Base-by-base conservation (phyloP, 2,113 vertebrate species). In the Galeopterus variegatus region DNA sequence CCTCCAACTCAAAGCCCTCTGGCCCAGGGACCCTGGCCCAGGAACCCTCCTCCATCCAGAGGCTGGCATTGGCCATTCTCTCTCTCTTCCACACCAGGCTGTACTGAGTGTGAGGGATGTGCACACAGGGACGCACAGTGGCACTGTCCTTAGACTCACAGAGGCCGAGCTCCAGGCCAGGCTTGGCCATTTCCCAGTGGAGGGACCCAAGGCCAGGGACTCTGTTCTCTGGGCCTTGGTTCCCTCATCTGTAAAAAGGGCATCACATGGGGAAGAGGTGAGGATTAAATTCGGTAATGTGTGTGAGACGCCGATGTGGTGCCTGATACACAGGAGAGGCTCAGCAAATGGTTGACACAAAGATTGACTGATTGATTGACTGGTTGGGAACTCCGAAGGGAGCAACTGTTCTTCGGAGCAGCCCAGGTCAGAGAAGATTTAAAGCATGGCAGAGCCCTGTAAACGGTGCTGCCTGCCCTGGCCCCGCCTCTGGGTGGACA, bases 361-460 rank as follows among this genome's bases (percentile, higher is more conserved):
- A 1, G 6, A 31, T 3, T 24, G 11, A 6, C 4, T 1, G 9
- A 26, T 1, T 14, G 45, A 41, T 1, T 6, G 17, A n/a, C 3
- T 1, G 48, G 19, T 3, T 28, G 21, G 81, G 17, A 15, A 41
- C 41, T 5, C 11, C 2, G 23, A 50, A 33, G 56, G 56, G 62
- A 54, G 45, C 6, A 10, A 24, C 56, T 5, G 41, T 1, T 52
- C 54, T 60, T 6, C 60, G 10, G 52, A 19, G 41, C 48, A n/a
- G 48, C 58, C 28, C 28, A 24, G 58, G 56, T 19, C 45, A 18
- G 45, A 69, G 62, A 26, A 0, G 0, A 73, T 9, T 7, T 7
- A 13, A 17, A 31, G 8, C 52, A 5, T 0, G 31, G 58, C 36
- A 23, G 60, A 72, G 72, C n/a, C 82, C 45, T 23, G n/a, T 28